Conservation (phyloP, 1,140 invertebrate genomes). For the Megathymus violae region DNA sequence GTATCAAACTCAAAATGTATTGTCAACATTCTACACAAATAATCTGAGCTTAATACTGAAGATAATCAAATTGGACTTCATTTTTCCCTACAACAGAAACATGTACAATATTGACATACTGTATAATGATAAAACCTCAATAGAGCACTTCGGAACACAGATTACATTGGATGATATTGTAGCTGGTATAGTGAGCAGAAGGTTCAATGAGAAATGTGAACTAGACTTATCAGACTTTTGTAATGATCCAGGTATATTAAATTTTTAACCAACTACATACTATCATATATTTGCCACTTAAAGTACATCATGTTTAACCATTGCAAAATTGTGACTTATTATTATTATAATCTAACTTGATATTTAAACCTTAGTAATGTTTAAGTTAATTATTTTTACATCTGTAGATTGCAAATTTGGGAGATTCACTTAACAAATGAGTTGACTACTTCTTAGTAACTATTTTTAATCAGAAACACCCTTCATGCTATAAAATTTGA, state of each 20-base stretch:
- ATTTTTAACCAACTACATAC: too few species aligned
- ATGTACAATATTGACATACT: constrained; percentile 68
- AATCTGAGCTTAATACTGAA: constrained; percentile 58
- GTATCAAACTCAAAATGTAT: constrained; percentile 46
- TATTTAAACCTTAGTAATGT: too few species aligned
- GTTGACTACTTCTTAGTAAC: too few species aligned
- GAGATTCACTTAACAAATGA: too few species aligned
- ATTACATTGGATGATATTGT: constrained; percentile 65
- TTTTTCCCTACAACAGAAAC: constrained; percentile 60
- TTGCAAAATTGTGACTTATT: too few species aligned
- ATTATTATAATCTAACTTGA: too few species aligned
- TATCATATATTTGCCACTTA: too few species aligned
- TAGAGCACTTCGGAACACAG: constrained; percentile 56
- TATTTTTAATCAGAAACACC: too few species aligned
- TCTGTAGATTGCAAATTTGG: too few species aligned
- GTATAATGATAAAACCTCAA: constrained; percentile 66
- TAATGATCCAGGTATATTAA: constrained; percentile 60
- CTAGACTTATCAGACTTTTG: constrained; percentile 67
- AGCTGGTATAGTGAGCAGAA: constrained; percentile 49
- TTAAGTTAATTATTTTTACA: too few species aligned
- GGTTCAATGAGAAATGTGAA: constrained; percentile 62
- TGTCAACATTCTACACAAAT: constrained; percentile 64
- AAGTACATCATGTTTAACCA: too few species aligned
- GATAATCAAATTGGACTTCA: constrained; percentile 66
- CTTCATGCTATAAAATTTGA: too few species aligned